Conservation (phyloP, 2,888 invertebrate genomes). For the Xanthia icteritia region DNA sequence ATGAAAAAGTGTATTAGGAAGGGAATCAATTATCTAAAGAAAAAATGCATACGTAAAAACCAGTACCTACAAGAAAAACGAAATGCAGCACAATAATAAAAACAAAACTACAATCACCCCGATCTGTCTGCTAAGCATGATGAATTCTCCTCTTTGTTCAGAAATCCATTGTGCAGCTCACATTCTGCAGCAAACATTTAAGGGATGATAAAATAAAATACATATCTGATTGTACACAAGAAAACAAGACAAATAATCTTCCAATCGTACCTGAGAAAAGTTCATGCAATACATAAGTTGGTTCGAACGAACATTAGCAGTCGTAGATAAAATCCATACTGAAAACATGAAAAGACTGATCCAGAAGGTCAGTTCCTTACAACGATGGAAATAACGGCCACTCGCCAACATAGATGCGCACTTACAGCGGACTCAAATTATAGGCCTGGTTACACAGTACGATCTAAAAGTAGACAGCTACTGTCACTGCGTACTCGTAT, state of each 20-base stretch:
- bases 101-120: not conserved
- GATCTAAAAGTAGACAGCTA: not conserved
- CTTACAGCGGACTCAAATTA: no score
- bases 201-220: not conserved
- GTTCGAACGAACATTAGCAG: slow-evolving; percentile 47
- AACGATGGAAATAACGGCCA: not conserved
- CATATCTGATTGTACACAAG: slow-evolving; percentile 13
- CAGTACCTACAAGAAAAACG: not conserved
- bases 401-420: not conserved
- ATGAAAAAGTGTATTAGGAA: no score
- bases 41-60: no score
- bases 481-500: not conserved
- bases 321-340: slow-evolving; percentile 60
- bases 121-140: not conserved
- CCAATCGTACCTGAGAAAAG: slow-evolving; percentile 46
- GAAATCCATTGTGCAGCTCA: not conserved
- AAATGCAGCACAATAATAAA: not conserved
- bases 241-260: slow-evolving; percentile 50
- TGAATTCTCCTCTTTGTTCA: not conserved
- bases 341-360: not conserved
- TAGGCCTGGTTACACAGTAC: not conserved
- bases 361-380: not conserved
- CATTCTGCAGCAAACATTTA: not conserved
- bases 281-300: slow-evolving; percentile 46
- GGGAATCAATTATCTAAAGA: no score